Evolutionary conservation across 2,888 invertebrate species (phyloP), one percentile per base, ranked within the genome.

Genomic region (Conistra vaccinii): DNA sequence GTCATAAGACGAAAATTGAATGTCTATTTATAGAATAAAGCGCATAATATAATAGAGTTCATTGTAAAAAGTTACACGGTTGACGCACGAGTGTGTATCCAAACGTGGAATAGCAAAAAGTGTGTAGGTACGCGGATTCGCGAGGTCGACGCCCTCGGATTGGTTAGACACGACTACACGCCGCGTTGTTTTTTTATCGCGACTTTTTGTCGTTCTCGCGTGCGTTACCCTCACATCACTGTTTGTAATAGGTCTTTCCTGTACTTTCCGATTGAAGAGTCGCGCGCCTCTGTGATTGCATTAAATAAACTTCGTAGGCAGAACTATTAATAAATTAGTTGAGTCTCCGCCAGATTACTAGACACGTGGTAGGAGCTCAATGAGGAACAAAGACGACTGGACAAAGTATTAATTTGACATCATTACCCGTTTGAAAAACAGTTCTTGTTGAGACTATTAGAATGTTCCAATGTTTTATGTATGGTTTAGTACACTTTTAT

Each of bases 101-200:
- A 84, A 89, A 89, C 85, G 85, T 81, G 85, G 86, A 84, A 87
- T 83, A 85, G 86, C 83, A 90, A 90, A 90, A 90, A 92, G 85
- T 83, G 73, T 85, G 83, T 93, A 92, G 91, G 90, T 91, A 91
- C 91, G 87, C 90, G 92, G 89, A 92, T 94, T 93, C 91, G 93
- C 92, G 93, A 93, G 96, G 94, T 96, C 95, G 92, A 83, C 89
- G 95, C 80, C 92, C 95, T 90, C 88, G 89, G 91, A 93, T 94
- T 93, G 91, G 93, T 93, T 94, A 93, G 93, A 92, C 93, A 92
- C 91, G 92, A 91, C 85, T 84, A 69, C 88, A 87, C 87, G 73
- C 65, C 88, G 85, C 83, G 88, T 88, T 91, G 93, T 94, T 94
- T 95, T 93, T 80, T 78, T 77, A 78, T 79, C 88, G 88, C 89